Evolutionary conservation across 2,888 invertebrate species (phyloP).

Genomic region (Melipona bicolor): DNA sequence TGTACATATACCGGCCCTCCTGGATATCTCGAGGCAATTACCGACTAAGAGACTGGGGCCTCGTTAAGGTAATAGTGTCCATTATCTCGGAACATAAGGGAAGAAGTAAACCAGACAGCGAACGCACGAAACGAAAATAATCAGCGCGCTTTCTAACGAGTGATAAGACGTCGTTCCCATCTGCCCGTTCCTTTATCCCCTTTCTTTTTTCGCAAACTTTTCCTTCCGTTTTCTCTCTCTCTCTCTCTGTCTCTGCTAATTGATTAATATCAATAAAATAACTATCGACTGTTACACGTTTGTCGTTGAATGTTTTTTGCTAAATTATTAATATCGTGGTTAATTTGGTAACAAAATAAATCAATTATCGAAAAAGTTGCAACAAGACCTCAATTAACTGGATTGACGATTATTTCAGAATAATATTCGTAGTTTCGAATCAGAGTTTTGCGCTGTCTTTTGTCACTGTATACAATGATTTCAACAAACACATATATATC

Average conservation of each 20-base stretch:
- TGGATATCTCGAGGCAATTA: constrained; percentile 83
- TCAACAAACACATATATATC: too few relatives aligned
- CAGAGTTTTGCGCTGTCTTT: too few relatives aligned
- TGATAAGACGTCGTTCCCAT: constrained; percentile 55
- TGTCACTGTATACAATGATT: too few relatives aligned
- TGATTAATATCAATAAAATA: too few relatives aligned
- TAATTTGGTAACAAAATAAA: not conserved
- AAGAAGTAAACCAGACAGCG: constrained; percentile 80
- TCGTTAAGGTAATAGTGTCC: constrained; percentile 83
- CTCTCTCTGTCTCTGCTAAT: too few relatives aligned
- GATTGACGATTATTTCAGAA: too few relatives aligned
- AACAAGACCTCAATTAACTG: too few relatives aligned
- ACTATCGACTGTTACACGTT: too few relatives aligned
- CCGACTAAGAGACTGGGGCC: constrained; percentile 81
- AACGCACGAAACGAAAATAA: constrained; percentile 74
- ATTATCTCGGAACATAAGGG: constrained; percentile 81
- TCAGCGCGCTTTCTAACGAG: constrained; percentile 66
- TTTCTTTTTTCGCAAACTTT: not conserved
- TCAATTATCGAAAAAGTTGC: not conserved
- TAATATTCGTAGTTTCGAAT: too few relatives aligned
- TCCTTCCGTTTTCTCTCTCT: too few relatives aligned
- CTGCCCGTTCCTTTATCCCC: not conserved
- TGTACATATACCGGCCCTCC: constrained; percentile 60
- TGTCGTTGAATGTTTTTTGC: not conserved
- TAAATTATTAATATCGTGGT: not conserved